These are phyloP conservation scores for Pipistrellus nathusii DNA, from an alignment of 2,797 vertebrate genomes.

Conservation along the genomic window DNA sequence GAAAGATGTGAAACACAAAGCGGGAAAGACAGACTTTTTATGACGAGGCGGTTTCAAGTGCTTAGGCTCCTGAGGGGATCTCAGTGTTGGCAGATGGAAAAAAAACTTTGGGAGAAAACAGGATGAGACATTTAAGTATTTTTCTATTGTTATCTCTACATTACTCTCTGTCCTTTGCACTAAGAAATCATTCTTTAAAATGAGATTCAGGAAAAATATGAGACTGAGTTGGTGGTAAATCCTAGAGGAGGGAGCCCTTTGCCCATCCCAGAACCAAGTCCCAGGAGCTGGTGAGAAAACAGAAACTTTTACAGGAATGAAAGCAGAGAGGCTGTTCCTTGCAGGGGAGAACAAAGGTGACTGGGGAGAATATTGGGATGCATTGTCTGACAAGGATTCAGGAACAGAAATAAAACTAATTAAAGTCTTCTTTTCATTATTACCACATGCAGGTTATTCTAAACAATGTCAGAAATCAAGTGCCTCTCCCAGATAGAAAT, in stretches of 20 bases:
- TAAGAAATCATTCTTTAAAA: not conserved
- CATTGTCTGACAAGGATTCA: not conserved
- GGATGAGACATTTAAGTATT: not conserved
- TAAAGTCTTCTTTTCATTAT: not conserved
- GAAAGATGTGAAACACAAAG: constrained; percentile 7
- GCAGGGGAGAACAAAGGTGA: not conserved
- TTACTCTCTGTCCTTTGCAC: not conserved
- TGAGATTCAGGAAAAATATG: not conserved
- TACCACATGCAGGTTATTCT: not conserved
- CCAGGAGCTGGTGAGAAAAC: not conserved
- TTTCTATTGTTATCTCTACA: not conserved
- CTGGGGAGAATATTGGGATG: not conserved
- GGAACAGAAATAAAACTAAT: not conserved
- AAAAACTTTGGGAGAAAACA: not conserved
- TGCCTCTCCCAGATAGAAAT: not conserved
- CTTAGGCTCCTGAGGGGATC: not conserved
- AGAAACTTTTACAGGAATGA: not conserved
- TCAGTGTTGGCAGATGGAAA: not conserved
- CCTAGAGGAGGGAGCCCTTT: not conserved
- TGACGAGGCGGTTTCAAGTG: not conserved
- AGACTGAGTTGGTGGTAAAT: not conserved
- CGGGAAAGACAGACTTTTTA: constrained; percentile 14
- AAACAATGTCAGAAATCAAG: constrained; percentile 47
- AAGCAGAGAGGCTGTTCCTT: not conserved
- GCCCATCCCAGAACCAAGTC: rapidly evolving